Evolutionary conservation across 2,888 invertebrate species (phyloP).

Genomic region (Nymphalis polychloros): DNA sequence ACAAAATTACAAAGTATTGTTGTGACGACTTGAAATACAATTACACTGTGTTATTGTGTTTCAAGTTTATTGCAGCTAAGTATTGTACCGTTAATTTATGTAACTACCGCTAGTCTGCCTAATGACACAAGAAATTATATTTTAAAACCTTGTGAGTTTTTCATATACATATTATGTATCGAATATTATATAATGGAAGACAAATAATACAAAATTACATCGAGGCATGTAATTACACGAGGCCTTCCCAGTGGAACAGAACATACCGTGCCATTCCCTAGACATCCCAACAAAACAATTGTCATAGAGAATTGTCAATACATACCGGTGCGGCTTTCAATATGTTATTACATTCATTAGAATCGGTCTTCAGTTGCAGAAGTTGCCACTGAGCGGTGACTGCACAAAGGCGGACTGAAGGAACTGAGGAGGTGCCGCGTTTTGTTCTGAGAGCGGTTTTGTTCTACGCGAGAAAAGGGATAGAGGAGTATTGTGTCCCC

Average conservation of each 20-base stretch:
- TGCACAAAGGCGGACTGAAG: neutral
- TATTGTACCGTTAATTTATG: too few species aligned
- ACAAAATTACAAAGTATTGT: too few species aligned
- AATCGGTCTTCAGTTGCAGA: neutral
- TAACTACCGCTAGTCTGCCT: too few species aligned
- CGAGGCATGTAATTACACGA: too few species aligned
- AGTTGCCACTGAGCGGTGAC: neutral
- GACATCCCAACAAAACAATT: neutral
- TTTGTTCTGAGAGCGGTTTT: slow-evolving; percentile 5
- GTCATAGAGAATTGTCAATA: neutral
- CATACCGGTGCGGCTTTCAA: neutral
- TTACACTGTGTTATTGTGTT: too few species aligned
- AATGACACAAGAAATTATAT: too few species aligned
- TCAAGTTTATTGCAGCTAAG: too few species aligned
- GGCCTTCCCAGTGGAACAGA: neutral
- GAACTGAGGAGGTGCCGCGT: slow-evolving; percentile 3
- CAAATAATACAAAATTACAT: too few species aligned
- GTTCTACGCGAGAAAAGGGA: neutral
- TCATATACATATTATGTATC: neutral
- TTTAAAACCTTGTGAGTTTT: too few species aligned
- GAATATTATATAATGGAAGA: neutral
- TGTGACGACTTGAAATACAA: too few species aligned
- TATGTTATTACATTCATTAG: slow-evolving; percentile 12
- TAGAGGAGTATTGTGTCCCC: neutral
- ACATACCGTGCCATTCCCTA: neutral